Evolutionary conservation across 2,888 invertebrate genomes (phyloP).

Genomic region (Chloromyia formosa): DNA sequence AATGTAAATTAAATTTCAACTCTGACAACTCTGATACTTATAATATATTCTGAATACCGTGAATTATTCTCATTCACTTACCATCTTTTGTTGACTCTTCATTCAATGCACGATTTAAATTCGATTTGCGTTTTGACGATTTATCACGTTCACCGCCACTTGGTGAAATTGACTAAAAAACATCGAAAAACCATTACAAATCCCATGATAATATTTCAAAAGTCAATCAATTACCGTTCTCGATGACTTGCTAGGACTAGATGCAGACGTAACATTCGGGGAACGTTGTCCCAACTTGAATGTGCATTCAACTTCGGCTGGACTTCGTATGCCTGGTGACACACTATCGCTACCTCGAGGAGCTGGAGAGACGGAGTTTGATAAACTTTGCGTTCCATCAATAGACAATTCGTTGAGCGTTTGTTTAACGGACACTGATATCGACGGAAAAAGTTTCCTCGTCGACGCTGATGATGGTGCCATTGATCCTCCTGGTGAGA

Average conservation of each 20-base stretch:
- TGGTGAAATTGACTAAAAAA: conserved; percentile 58
- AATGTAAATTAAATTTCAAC: no score
- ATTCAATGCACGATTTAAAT: conserved; percentile 69
- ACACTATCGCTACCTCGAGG: conserved; percentile 36
- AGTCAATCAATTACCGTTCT: conserved; percentile 55
- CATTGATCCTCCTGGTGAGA: conserved; percentile 32
- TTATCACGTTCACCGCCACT: conserved; percentile 68
- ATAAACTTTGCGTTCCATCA: conserved; percentile 41
- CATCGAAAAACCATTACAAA: conserved; percentile 13
- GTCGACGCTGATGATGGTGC: conserved; percentile 47
- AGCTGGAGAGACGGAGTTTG: conserved; percentile 52
- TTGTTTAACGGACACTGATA: conserved; percentile 60
- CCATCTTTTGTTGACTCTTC: conserved; percentile 63
- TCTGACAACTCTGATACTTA: no score
- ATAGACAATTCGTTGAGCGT: conserved; percentile 58
- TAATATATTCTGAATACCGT: no score
- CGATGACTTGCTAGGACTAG: conserved; percentile 59
- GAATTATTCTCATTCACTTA: conserved; percentile 58
- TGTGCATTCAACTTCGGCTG: conserved; percentile 56
- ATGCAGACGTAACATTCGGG: conserved; percentile 52
- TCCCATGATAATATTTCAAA: neutral
- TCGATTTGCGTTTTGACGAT: conserved; percentile 72
- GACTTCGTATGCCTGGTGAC: conserved; percentile 47
- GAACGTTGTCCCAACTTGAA: conserved; percentile 56
- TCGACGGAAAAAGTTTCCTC: conserved; percentile 56